Evolutionary conservation across 2,888 invertebrate genomes (phyloP), one percentile per base, ranked within the genome.

Genomic region (Morpho helenor): DNA sequence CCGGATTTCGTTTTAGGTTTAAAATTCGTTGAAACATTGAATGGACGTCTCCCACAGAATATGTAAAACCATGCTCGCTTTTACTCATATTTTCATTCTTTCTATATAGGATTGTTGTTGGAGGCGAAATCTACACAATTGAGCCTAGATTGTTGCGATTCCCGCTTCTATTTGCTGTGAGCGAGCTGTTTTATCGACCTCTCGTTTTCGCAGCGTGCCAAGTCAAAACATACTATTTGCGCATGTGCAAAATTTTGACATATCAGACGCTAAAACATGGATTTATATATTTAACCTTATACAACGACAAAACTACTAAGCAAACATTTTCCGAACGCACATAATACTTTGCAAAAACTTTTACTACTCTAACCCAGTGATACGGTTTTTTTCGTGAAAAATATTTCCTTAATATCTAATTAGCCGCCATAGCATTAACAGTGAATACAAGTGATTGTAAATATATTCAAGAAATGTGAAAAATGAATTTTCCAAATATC

Each of bases 231-330:
- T 52, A 52, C 7, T 40, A 42, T 74, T 39, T 67, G 82, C 87
- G 87, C 87, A 87, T 84, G 86, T 74, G 75, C 75, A 64, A 62
- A 60, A 64, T 60, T 74, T 72, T 87, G 87, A 84, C 88, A 87
- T 73, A 71, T 70, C 74, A 81, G 80, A 66, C 66, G 82, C 76
- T 77, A 68, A 62, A 76, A 74, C 64, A 66, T 66, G 56, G 58
- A 62, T 58, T 62, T 62, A 60, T 58, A 62, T 57, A 52, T 60
- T 44, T 64, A 64, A 64, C 59, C 62, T 50, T 52, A 64, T 39
- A 64, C 49, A 49, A 57, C 53, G 53, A 50, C 59, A 59, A 58
- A 63, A 61, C 57, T 57, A 52, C 69, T 73, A 70, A 72, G 71
- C 52, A 52, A 52, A 55, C 31, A 52, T 59, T 63, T 61, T 55